phyloP scores from a whole-genome alignment of 2,797 vertebrate genomes.

The Okamejei kenojei region DNA sequence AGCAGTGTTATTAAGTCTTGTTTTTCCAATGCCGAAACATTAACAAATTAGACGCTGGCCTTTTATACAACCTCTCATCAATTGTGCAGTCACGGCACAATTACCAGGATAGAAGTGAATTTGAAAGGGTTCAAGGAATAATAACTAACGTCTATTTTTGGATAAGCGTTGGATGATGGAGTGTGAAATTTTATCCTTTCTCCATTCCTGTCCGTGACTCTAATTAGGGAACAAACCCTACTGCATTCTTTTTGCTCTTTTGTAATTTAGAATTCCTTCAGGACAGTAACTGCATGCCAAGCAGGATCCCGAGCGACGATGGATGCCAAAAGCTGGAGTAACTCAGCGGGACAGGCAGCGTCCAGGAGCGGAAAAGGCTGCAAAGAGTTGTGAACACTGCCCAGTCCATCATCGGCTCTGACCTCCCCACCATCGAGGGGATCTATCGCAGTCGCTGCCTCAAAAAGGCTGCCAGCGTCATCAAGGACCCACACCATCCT shows the following conservation, averaged over 20 bases:
- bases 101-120: slow-evolving; percentile 31
- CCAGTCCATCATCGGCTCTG: no score
- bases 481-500: no score
- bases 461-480: no score
- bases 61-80: slow-evolving; percentile 35
- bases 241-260: neutral
- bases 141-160: slow-evolving; percentile 34
- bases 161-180: slow-evolving; percentile 14
- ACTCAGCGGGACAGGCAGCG: no score
- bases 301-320: neutral
- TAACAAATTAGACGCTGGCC: slow-evolving; percentile 35
- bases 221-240: slow-evolving; percentile 8
- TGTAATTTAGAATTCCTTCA: neutral
- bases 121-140: slow-evolving; percentile 31
- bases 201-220: neutral
- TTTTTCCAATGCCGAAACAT: slow-evolving; percentile 37
- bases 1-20: slow-evolving; percentile 6
- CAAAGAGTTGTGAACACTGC: no score
- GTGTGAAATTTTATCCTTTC: neutral
- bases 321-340: no score
- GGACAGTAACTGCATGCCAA: neutral
- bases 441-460: no score
- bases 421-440: no score
- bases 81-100: slow-evolving; percentile 36
- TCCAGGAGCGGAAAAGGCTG: no score